phyloP scores from a whole-genome alignment of 2,113 vertebrate genomes.

The Phrynosoma platyrhinos region DNA sequence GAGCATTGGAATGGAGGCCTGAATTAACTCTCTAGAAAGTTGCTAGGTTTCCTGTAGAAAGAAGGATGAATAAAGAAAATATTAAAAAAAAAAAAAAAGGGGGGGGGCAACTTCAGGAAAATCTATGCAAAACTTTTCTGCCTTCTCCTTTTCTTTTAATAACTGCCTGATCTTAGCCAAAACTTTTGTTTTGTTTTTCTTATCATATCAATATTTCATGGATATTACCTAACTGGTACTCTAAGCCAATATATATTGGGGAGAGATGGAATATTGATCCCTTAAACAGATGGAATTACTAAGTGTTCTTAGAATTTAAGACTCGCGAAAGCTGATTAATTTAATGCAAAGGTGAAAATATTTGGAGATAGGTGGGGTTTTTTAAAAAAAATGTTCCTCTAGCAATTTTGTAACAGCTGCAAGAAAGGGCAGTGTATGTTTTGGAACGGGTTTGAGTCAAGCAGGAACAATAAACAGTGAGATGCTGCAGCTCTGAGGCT shows the following conservation, averaged over 20 bases:
- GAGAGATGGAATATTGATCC: background rate
- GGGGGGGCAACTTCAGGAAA: background rate
- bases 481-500: slow-evolving; percentile 89
- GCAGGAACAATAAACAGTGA: slow-evolving; percentile 82
- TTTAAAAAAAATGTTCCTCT: slow-evolving; percentile 35
- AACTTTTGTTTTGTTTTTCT: slow-evolving; percentile 64
- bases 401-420: slow-evolving; percentile 38
- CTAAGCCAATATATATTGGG: background rate
- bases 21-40: slow-evolving; percentile 7
- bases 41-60: background rate
- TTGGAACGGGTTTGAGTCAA: slow-evolving; percentile 81
- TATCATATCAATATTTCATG: slow-evolving; percentile 39
- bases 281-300: background rate
- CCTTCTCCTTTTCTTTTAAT: slow-evolving; percentile 54
- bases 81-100: too few species aligned
- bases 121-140: background rate
- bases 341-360: slow-evolving; percentile 53
- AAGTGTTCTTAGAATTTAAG: background rate
- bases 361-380: slow-evolving; percentile 55
- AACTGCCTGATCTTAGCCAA: slow-evolving; percentile 58
- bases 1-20: too few species aligned
- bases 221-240: background rate
- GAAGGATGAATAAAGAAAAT: too few species aligned
- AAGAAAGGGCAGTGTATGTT: slow-evolving; percentile 71
- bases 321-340: slow-evolving; percentile 40